These are phyloP conservation scores for Caiman crocodilus DNA, from an alignment of 2,797 vertebrate genomes.

Conservation along the genomic window DNA sequence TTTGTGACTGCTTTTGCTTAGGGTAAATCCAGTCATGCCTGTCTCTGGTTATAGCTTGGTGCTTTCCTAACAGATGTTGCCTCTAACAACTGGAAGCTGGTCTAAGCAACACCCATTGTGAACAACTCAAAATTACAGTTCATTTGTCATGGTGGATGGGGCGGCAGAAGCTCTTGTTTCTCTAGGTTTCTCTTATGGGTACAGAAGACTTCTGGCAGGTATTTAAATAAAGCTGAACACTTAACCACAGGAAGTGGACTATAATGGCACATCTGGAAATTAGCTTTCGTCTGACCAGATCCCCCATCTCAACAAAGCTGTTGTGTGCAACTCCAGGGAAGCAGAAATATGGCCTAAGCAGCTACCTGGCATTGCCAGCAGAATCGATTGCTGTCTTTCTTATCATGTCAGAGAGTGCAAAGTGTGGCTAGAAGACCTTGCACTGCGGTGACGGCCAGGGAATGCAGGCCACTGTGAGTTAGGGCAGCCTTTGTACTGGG, in stretches of 20 bases:
- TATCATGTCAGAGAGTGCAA: not conserved
- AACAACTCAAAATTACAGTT: not conserved
- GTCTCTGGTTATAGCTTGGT: not conserved
- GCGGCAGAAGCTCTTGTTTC: not conserved
- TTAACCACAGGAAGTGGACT: not conserved
- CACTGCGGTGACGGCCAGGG: not conserved
- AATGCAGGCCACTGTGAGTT: not conserved
- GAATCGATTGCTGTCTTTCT: not conserved
- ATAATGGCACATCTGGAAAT: rapidly evolving
- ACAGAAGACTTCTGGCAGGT: not conserved
- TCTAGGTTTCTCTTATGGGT: not conserved
- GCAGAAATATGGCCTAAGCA: not conserved
- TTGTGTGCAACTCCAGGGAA: not conserved
- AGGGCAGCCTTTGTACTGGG: not conserved
- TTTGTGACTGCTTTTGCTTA: conserved; percentile 7
- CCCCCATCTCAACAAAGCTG: not conserved
- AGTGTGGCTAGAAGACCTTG: not conserved
- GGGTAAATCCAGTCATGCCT: not conserved
- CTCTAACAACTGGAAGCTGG: not conserved
- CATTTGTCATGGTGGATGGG: not conserved
- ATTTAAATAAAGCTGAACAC: not conserved
- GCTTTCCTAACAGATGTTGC: conserved; percentile 12
- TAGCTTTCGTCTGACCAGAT: too few species aligned
- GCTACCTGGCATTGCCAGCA: not conserved
- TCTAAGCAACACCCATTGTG: not conserved